Percentiles rank a stretch among this genome's conserved stretches.
phyloP scores from a whole-genome alignment of 2,888 invertebrate genomes.

The Tipula helvola region DNA sequence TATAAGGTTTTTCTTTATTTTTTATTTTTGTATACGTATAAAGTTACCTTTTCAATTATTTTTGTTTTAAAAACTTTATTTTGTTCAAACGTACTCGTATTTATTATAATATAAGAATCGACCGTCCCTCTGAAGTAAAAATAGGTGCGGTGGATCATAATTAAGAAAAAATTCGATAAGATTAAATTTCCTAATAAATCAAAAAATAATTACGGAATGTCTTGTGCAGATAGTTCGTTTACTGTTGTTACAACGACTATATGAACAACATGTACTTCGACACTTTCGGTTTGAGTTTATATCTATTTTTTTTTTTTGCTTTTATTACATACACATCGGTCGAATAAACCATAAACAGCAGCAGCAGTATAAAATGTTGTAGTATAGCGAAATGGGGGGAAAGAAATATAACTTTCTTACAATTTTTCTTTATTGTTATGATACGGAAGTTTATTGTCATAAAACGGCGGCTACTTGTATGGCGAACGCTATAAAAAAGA shows the following conservation, averaged over 20 bases:
- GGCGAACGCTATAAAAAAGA: background rate
- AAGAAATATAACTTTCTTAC: background rate
- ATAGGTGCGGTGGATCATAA: background rate
- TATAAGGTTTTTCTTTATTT: background rate
- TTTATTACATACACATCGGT: background rate
- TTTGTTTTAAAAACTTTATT: background rate
- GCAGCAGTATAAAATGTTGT: background rate
- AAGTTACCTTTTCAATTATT: background rate
- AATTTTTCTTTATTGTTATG: background rate
- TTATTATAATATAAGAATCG: background rate
- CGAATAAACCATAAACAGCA: background rate
- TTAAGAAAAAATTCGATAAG: background rate
- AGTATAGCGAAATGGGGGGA: background rate
- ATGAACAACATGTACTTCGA: background rate
- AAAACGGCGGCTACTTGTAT: conserved; percentile 4
- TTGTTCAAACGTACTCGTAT: background rate
- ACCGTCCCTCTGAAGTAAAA: background rate
- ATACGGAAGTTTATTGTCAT: conserved; percentile 4
- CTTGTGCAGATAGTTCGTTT: background rate
- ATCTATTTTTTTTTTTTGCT: background rate
- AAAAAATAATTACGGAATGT: background rate
- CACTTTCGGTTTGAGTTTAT: background rate
- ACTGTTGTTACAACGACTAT: background rate
- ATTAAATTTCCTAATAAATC: background rate
- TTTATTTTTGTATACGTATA: background rate